Evolutionary conservation across 2,113 vertebrate genomes (phyloP).

Genomic region (Mesembrinibis cayennensis): DNA sequence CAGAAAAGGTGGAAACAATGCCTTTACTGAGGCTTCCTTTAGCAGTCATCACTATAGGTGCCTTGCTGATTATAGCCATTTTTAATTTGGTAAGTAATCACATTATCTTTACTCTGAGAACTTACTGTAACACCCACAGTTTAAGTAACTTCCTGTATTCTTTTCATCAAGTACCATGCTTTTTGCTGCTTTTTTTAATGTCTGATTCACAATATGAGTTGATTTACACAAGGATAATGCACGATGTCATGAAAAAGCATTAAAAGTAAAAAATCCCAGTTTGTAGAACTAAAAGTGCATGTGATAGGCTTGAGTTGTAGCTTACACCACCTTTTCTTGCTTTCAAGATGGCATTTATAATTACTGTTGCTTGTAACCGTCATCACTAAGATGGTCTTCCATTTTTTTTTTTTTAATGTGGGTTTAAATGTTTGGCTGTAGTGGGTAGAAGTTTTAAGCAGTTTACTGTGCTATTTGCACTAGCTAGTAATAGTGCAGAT

Average conservation of each 20-base stretch:
- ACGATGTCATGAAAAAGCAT: not conserved
- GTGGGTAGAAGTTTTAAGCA: not conserved
- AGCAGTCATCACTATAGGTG: constrained; percentile 78
- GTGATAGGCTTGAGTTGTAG: not conserved
- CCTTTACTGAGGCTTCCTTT: constrained; percentile 86
- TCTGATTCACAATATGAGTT: not conserved
- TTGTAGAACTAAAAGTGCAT: not conserved
- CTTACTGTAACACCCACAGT: not conserved
- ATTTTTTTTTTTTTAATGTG: not conserved
- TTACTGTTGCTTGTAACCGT: not conserved
- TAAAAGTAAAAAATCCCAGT: not conserved
- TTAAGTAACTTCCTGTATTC: not conserved
- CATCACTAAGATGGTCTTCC: not conserved
- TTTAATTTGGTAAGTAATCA: constrained; percentile 83
- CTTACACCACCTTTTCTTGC: not conserved
- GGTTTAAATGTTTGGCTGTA: not conserved
- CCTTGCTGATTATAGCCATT: constrained; percentile 83
- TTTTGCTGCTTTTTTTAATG: not conserved
- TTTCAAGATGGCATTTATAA: not conserved
- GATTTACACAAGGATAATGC: not conserved
- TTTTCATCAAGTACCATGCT: not conserved
- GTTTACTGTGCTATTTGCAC: not conserved
- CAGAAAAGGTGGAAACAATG: constrained; percentile 83
- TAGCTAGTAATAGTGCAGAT: not conserved
- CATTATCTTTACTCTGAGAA: not conserved